Conservation (phyloP, 2,113 vertebrate species). For the Brachyistius frenatus region DNA sequence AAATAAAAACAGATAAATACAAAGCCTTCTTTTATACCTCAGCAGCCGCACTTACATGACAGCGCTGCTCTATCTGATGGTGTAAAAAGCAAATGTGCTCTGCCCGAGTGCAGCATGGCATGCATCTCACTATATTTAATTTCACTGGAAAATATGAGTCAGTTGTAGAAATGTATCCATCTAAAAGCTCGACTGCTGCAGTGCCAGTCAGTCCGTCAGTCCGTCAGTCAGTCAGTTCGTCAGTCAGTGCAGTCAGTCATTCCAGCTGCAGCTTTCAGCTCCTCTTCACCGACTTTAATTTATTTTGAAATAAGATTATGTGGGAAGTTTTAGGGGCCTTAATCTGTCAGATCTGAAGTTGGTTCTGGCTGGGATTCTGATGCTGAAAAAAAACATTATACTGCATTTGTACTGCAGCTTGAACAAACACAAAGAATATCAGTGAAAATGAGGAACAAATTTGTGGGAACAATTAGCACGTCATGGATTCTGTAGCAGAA, state of each 20-base stretch:
- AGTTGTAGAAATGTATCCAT: constrained; percentile 33
- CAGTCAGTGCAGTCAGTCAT: constrained; percentile 14
- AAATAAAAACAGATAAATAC: not conserved
- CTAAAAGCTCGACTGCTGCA: constrained; percentile 34
- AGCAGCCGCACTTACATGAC: not conserved
- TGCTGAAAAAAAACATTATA: constrained; percentile 19
- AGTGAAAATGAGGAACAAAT: not conserved
- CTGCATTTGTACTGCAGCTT: constrained; percentile 33
- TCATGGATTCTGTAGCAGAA: not conserved
- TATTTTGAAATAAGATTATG: constrained; percentile 51
- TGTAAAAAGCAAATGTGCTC: constrained; percentile 13
- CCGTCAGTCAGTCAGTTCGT: not conserved
- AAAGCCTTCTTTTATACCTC: not conserved
- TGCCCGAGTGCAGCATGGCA: constrained; percentile 15
- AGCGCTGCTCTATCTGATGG: not conserved
- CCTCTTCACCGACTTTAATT: constrained; percentile 37
- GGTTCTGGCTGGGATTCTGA: constrained; percentile 24
- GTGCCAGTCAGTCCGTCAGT: constrained; percentile 19
- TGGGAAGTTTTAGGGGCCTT: constrained; percentile 44
- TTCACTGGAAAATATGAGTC: constrained; percentile 69
- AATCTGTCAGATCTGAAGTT: constrained; percentile 43
- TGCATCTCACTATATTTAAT: constrained; percentile 44
- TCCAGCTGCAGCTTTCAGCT: constrained; percentile 38
- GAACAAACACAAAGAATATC: constrained; percentile 25
- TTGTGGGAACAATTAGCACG: constrained; percentile 2